These are phyloP conservation scores for Tridacna gigas DNA, from an alignment of 2,888 invertebrate genomes.

Conservation along the genomic window DNA sequence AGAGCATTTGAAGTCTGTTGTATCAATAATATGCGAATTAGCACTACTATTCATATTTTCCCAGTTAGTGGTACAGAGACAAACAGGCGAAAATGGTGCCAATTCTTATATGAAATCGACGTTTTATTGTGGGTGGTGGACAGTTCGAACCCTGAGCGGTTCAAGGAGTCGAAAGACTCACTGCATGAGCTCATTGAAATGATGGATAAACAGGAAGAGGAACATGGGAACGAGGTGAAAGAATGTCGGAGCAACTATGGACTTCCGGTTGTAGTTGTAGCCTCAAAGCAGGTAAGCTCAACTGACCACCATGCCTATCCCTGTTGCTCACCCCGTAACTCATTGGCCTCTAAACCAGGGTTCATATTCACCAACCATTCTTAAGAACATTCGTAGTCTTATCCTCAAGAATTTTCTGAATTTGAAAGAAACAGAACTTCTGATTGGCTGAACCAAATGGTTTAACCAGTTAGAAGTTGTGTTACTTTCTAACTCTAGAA, in stretches of 20 bases:
- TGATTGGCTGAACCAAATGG: too few species aligned
- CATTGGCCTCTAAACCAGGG: too few species aligned
- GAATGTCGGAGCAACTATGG: conserved; percentile 23
- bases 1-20: too few species aligned
- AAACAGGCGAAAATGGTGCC: conserved; percentile 20
- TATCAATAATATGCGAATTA: too few species aligned
- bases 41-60: background rate
- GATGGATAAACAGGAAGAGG: conserved; percentile 17
- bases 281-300: conserved; percentile 48
- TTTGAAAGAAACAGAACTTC: too few species aligned
- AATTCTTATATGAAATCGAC: conserved; percentile 29
- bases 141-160: conserved; percentile 31
- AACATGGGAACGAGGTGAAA: background rate
- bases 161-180: conserved; percentile 28
- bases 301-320: background rate
- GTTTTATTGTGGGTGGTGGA: conserved; percentile 52
- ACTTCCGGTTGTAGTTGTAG: conserved; percentile 49
- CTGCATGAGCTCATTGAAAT: conserved; percentile 28
- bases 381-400: too few species aligned
- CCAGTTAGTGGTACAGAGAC: background rate
- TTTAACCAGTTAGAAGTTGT: too few species aligned
- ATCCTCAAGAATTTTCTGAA: too few species aligned
- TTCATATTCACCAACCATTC: too few species aligned
- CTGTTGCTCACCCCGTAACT: too few species aligned
- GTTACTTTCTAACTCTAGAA: too few species aligned